Conservation (phyloP, 2,888 invertebrate genomes). For the Neuroscelio doddi region DNA sequence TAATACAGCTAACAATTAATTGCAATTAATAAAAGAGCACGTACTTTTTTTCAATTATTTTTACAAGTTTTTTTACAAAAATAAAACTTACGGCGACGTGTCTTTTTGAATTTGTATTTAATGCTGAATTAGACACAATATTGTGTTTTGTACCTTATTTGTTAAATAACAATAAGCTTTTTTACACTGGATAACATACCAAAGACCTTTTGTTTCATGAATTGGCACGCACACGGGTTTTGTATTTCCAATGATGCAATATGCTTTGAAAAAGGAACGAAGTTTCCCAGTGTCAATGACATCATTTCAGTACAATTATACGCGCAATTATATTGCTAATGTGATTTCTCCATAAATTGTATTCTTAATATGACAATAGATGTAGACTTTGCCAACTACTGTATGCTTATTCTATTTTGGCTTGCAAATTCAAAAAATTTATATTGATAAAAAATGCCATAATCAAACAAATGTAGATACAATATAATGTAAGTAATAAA, state of each 20-base stretch:
- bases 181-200: not conserved
- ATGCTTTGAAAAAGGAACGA: slow-evolving; percentile 11
- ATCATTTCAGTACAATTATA: slow-evolving; percentile 8
- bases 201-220: slow-evolving; percentile 10
- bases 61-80: too few species aligned
- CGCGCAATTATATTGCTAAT: slow-evolving; percentile 12
- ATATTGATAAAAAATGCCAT: too few species aligned
- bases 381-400: too few species aligned
- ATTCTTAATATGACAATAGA: too few species aligned
- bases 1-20: too few species aligned
- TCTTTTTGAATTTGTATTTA: not conserved
- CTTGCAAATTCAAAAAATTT: too few species aligned
- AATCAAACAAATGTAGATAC: too few species aligned
- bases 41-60: too few species aligned
- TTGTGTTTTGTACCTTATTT: not conserved
- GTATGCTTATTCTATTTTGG: too few species aligned
- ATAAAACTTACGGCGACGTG: too few species aligned
- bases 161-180: not conserved
- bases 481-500: too few species aligned
- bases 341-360: slow-evolving; percentile 5
- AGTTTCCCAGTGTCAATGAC: slow-evolving; percentile 17
- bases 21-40: too few species aligned
- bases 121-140: slow-evolving; percentile 6
- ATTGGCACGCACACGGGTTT: slow-evolving; percentile 12
- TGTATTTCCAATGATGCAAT: slow-evolving; percentile 7